These are phyloP conservation scores for Lutjanus campechanus DNA, from an alignment of 2,797 vertebrate species.

Conservation along the genomic window DNA sequence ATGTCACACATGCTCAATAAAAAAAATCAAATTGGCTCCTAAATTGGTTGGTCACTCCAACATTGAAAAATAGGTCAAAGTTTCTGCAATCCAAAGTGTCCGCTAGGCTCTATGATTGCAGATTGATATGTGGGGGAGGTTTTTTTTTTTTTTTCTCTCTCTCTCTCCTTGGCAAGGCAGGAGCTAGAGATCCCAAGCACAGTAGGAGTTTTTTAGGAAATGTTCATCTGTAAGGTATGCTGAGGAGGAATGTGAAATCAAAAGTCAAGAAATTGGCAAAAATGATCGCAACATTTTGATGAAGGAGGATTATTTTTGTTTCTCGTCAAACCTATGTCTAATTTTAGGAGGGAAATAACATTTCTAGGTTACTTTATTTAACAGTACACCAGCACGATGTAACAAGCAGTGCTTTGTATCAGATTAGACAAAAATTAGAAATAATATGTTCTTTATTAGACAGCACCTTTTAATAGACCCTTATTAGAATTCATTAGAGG, in stretches of 20 bases:
- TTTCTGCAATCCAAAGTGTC: slow-evolving; percentile 75
- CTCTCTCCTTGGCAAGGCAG: slow-evolving; percentile 50
- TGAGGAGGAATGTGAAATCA: slow-evolving; percentile 71
- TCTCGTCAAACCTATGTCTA: slow-evolving; percentile 11
- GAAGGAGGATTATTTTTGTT: slow-evolving; percentile 30
- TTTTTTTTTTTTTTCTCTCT: slow-evolving; percentile 5
- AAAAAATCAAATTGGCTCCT: slow-evolving; percentile 69
- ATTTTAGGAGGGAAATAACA: slow-evolving; percentile 26
- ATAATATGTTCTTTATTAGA: no score
- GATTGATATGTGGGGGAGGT: slow-evolving; percentile 73
- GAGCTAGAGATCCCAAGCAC: slow-evolving; percentile 57
- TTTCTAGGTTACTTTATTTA: background rate
- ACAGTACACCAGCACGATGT: no score
- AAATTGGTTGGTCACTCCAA: slow-evolving; percentile 79
- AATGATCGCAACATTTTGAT: slow-evolving; percentile 37
- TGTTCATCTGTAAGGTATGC: slow-evolving; percentile 68
- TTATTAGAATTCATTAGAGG: no score
- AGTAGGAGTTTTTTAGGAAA: slow-evolving; percentile 57
- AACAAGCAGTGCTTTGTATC: no score
- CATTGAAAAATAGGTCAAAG: slow-evolving; percentile 79
- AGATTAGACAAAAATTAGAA: no score
- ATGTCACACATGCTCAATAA: slow-evolving; percentile 68
- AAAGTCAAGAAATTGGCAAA: slow-evolving; percentile 59
- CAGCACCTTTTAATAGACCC: no score
- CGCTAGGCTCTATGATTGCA: slow-evolving; percentile 70